Conservation (phyloP, 2,888 invertebrate genomes). For the Oligia fasciuncula region DNA sequence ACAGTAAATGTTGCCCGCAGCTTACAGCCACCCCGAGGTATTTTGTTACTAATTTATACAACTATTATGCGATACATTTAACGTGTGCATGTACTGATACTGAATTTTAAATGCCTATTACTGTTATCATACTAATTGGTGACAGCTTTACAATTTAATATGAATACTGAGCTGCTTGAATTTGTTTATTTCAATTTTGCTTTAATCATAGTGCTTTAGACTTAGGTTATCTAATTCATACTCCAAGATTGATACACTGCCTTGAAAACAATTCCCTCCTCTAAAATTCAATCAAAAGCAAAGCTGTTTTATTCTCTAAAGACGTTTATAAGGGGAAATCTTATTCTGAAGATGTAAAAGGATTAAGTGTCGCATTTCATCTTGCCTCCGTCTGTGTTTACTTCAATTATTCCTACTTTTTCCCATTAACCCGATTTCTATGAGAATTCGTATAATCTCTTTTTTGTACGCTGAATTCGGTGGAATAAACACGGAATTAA, state of each 20-base stretch:
- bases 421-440: constrained; percentile 63
- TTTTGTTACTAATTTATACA: neutral
- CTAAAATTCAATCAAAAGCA: constrained; percentile 67
- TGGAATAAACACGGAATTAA: constrained; percentile 50
- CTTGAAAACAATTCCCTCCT: constrained; percentile 48
- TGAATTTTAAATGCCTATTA: neutral
- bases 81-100: neutral
- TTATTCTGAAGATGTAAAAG: constrained; percentile 66
- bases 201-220: neutral
- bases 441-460: constrained; percentile 60
- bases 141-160: neutral
- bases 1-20: neutral
- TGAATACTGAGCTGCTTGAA: neutral
- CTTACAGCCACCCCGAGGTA: neutral
- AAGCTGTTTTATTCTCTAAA: constrained; percentile 62
- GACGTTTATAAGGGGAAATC: constrained; percentile 63
- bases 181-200: neutral
- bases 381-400: constrained; percentile 52
- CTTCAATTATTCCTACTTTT: constrained; percentile 65
- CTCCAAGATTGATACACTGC: constrained; percentile 13
- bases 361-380: constrained; percentile 56
- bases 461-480: constrained; percentile 45
- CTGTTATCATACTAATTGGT: neutral
- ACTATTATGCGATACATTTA: neutral
- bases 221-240: constrained; percentile 14